Base-by-base conservation (phyloP, 1,140 invertebrate genomes). In the Drosophila micromelanica region DNA sequence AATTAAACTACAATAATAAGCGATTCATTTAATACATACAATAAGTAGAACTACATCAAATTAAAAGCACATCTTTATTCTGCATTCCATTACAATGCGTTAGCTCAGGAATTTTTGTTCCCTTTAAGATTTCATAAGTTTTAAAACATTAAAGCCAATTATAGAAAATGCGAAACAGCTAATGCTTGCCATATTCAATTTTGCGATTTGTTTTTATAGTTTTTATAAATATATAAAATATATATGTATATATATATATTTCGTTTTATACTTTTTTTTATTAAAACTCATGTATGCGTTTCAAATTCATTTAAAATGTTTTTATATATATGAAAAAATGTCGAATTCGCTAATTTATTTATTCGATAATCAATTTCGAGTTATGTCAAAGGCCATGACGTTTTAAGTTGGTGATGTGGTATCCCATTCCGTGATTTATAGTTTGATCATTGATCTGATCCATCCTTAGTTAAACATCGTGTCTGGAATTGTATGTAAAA, bases 1-100 rank as follows among this genome's bases (percentile, higher is more conserved):
- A 89, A 89, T 89, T 89, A 89, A 89, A 89, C 84, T 89, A 89
- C 84, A 76, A 89, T 82, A 89, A 89, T 84, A 89, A 89, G 84
- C 84, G 84, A 89, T 79, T 89, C 51, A 69, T 89, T 89, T 84
- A 84, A 74, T 81, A 82, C 78, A 75, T 81, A 81, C 73, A 48
- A 69, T 72, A 71, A 80, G 60, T 80, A 87, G 78, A 82, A 82
- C 82, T 86, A 86, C 75, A 86, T 76, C 75, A 72, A 86, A 86
- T 87, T 70, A 86, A 79, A 87, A 89, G 75, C 84, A 76, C 73
- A 76, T 42, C 59, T 69, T 56, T 55, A 51, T 60, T 63, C 37
- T 48, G 54, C 20, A 56, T 62, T 74, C 46, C 51, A 60, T 78
- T 80, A 71, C 74, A 76, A 76, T 75, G 75, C 57, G 54, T 54